Evolutionary conservation across 2,113 vertebrate species (phyloP).

Genomic region (Boulengerochromis microlepis): DNA sequence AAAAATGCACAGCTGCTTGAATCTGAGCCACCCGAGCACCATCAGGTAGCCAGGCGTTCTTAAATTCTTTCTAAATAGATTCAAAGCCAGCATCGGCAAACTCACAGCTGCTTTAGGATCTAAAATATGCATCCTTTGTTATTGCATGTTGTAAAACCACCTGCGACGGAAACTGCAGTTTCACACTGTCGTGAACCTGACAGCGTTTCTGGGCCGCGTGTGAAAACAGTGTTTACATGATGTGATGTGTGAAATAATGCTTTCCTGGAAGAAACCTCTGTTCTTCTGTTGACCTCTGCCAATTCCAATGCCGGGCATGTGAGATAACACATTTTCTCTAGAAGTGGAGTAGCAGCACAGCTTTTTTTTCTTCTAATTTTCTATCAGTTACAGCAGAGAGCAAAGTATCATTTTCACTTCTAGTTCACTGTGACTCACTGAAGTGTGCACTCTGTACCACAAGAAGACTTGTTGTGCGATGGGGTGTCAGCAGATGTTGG

Average conservation of each 20-base stretch:
- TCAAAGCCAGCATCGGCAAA: background rate
- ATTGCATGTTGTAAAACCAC: background rate
- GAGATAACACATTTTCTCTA: background rate
- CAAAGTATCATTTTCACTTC: background rate
- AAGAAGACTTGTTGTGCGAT: background rate
- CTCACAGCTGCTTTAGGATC: background rate
- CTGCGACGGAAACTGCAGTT: background rate
- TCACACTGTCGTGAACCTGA: background rate
- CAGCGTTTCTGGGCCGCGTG: background rate
- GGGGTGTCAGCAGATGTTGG: conserved; percentile 28
- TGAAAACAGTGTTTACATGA: background rate
- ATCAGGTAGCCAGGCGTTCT: background rate
- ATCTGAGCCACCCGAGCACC: background rate
- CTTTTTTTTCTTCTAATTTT: background rate
- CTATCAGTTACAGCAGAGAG: background rate
- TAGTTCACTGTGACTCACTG: background rate
- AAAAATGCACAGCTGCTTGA: background rate
- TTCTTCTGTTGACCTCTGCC: background rate
- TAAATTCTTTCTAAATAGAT: background rate
- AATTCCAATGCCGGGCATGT: background rate
- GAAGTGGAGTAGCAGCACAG: background rate
- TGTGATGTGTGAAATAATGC: background rate
- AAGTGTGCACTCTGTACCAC: background rate
- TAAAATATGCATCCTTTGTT: background rate
- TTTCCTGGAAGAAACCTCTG: background rate